These are phyloP conservation scores for Agrotis puta DNA, from an alignment of 2,888 invertebrate genomes.

Conservation along the genomic window DNA sequence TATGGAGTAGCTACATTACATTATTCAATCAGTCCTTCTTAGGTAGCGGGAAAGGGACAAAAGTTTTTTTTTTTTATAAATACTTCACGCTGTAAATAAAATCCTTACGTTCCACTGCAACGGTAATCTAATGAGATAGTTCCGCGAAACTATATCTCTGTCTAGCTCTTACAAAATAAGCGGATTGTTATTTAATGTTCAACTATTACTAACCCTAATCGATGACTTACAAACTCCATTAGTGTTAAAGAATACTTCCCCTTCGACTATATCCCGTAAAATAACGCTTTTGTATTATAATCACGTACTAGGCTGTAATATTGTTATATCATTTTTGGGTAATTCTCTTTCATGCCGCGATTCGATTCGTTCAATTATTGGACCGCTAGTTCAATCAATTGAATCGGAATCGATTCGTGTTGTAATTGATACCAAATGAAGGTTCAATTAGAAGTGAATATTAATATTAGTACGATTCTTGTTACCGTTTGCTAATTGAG, in stretches of 20 bases:
- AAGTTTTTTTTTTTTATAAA: too few relatives aligned
- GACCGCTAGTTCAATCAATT: conserved; percentile 24
- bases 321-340: conserved; percentile 35
- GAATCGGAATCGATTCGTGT: conserved; percentile 14
- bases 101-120: too few relatives aligned
- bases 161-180: too few relatives aligned
- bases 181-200: neutral
- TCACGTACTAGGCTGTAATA: conserved; percentile 37
- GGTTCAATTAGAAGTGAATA: conserved; percentile 13
- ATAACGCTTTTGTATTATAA: conserved; percentile 20
- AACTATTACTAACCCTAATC: neutral
- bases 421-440: conserved; percentile 28
- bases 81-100: too few relatives aligned
- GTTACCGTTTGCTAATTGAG: conserved; percentile 22
- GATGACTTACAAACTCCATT: neutral
- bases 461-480: conserved; percentile 10
- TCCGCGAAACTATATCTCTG: too few relatives aligned
- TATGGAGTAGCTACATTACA: too few relatives aligned
- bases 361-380: conserved; percentile 18
- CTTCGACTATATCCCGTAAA: neutral
- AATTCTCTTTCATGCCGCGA: conserved; percentile 24
- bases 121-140: too few relatives aligned
- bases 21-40: too few relatives aligned
- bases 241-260: neutral
- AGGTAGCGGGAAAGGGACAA: too few relatives aligned